Conservation (phyloP, 1,140 invertebrate species). For the Drosophila insularis region DNA sequence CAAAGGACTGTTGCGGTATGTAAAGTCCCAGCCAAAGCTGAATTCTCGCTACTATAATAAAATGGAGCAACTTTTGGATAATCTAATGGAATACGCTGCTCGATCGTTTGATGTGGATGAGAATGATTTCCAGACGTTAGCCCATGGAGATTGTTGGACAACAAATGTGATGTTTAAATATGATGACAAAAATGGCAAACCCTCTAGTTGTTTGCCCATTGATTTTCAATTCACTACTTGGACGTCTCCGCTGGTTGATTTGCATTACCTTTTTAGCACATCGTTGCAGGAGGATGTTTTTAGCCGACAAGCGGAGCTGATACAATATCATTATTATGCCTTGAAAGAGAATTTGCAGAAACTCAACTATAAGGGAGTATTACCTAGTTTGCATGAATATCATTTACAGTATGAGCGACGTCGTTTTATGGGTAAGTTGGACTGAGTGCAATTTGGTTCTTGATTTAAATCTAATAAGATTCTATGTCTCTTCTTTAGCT, state of each 20-base stretch:
- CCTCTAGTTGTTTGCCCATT: conserved; percentile 79
- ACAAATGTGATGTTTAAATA: conserved; percentile 86
- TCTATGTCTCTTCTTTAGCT: conserved; percentile 6
- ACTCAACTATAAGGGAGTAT: conserved; percentile 41
- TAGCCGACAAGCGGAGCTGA: conserved; percentile 38
- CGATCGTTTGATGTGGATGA: conserved; percentile 58
- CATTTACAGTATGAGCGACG: conserved; percentile 57
- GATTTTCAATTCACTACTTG: conserved; percentile 70
- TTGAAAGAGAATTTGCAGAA: conserved; percentile 38
- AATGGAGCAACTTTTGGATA: conserved; percentile 30
- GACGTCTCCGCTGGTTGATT: conserved; percentile 55
- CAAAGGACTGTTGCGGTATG: conserved; percentile 43
- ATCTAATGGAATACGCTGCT: conserved; percentile 62
- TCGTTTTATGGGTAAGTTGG: conserved; percentile 55
- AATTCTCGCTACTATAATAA: conserved; percentile 51
- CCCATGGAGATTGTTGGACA: conserved; percentile 86
- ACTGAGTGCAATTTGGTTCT: too few relatives aligned
- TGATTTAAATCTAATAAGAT: not conserved
- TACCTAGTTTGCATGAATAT: conserved; percentile 65
- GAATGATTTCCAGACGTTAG: conserved; percentile 84
- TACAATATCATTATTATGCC: conserved; percentile 64
- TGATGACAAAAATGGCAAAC: conserved; percentile 80
- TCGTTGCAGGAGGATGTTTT: conserved; percentile 49
- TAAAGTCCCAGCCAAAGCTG: conserved; percentile 35
- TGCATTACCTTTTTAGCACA: conserved; percentile 72